A percentile compares a stretch with the other conserved stretches of the same genome.
phyloP scores from a whole-genome alignment of 2,888 invertebrate species.

The Ctena decussata region DNA sequence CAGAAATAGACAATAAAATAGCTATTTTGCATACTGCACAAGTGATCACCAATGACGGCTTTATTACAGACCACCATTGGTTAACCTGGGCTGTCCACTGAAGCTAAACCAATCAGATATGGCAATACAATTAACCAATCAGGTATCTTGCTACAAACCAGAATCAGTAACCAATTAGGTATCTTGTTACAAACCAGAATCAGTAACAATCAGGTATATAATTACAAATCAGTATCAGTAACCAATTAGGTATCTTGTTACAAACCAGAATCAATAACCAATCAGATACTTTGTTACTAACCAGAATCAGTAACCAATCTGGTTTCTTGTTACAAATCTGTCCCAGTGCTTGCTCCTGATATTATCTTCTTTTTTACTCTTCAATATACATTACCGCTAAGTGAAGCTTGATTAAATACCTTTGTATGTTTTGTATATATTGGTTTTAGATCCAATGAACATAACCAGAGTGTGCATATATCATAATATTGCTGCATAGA shows the following conservation, averaged over 20 bases:
- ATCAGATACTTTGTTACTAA: not conserved
- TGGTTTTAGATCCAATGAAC: not conserved
- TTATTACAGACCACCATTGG: not conserved
- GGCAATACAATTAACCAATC: no score
- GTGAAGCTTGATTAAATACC: no score
- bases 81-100: not conserved
- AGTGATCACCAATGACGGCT: slow-evolving; percentile 9
- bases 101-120: no score
- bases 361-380: no score
- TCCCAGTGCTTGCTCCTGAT: no score
- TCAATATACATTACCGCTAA: no score
- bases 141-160: not conserved
- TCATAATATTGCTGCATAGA: not conserved
- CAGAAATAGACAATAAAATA: not conserved
- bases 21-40: slow-evolving; percentile 18
- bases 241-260: not conserved
- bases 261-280: not conserved
- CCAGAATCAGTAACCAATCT: not conserved
- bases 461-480: not conserved
- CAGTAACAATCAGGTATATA: not conserved
- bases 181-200: not conserved
- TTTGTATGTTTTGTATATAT: no score
- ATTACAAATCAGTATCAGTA: not conserved
- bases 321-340: not conserved
- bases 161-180: not conserved